phyloP scores from a whole-genome alignment of 1,140 invertebrate genomes.

The Papilio glaucus region DNA sequence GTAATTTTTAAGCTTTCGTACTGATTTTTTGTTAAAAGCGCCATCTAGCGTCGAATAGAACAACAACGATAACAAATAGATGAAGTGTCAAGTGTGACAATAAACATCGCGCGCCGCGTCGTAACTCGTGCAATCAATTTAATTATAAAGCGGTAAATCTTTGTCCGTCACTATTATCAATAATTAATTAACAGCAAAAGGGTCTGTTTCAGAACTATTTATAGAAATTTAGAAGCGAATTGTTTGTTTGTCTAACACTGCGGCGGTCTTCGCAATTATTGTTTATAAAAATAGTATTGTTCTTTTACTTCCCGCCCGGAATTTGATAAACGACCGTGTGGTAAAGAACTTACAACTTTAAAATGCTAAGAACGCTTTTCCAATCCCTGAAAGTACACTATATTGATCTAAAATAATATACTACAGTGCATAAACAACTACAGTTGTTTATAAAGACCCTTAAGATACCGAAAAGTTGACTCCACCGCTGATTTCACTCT shows the following conservation, averaged over 20 bases:
- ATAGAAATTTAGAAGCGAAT: conserved; percentile 22
- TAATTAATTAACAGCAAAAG: conserved; percentile 37
- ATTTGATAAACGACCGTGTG: conserved; percentile 10
- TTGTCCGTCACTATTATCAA: conserved; percentile 34
- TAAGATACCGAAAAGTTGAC: no score
- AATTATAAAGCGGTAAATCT: conserved; percentile 39
- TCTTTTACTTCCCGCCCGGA: no score
- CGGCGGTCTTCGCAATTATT: not conserved
- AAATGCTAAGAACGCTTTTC: not conserved
- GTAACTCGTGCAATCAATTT: conserved; percentile 35
- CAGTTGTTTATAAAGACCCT: no score
- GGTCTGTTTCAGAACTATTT: conserved; percentile 9
- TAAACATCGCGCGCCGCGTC: conserved; percentile 32
- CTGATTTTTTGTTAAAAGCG: not conserved
- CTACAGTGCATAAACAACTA: no score
- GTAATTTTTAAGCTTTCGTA: no score
- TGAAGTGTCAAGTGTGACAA: conserved; percentile 31
- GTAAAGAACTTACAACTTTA: not conserved
- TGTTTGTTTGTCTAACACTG: not conserved
- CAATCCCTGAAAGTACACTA: no score
- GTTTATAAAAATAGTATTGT: no score
- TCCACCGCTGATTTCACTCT: no score
- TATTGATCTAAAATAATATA: no score
- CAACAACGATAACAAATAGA: not conserved
- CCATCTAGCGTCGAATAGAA: conserved; percentile 32